Evolutionary conservation across 2,113 vertebrate species (phyloP).

Genomic region (Aleadryas rufinucha): DNA sequence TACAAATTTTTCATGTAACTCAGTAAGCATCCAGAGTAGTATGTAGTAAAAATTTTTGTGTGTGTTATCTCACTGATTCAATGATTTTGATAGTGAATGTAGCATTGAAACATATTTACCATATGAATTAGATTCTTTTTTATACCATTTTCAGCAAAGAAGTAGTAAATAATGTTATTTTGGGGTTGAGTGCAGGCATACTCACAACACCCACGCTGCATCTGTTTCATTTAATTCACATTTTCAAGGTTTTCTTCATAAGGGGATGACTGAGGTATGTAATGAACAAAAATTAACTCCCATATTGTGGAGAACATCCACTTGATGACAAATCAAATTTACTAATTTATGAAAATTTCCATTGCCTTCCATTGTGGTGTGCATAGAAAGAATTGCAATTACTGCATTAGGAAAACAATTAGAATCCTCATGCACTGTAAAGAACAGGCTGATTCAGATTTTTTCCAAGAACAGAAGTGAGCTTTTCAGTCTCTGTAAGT

Average conservation of each 20-base stretch:
- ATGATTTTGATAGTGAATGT: neutral
- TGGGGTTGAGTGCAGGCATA: neutral
- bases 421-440: neutral
- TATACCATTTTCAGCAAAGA: neutral
- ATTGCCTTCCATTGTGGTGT: neutral
- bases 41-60: neutral
- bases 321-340: neutral
- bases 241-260: neutral
- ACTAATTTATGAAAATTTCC: neutral
- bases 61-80: neutral
- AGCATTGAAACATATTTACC: neutral
- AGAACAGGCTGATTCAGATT: neutral
- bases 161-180: neutral
- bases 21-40: neutral
- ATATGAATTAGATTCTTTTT: neutral
- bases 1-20: neutral
- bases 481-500: neutral
- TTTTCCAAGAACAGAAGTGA: neutral
- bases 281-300: neutral
- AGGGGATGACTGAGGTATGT: neutral
- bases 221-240: neutral
- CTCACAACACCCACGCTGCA: neutral
- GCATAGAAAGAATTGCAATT: neutral
- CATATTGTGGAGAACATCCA: neutral
- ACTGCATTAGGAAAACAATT: neutral